These are phyloP conservation scores for Rhinogobius similis DNA, from an alignment of 2,113 vertebrate genomes.

Conservation along the genomic window DNA sequence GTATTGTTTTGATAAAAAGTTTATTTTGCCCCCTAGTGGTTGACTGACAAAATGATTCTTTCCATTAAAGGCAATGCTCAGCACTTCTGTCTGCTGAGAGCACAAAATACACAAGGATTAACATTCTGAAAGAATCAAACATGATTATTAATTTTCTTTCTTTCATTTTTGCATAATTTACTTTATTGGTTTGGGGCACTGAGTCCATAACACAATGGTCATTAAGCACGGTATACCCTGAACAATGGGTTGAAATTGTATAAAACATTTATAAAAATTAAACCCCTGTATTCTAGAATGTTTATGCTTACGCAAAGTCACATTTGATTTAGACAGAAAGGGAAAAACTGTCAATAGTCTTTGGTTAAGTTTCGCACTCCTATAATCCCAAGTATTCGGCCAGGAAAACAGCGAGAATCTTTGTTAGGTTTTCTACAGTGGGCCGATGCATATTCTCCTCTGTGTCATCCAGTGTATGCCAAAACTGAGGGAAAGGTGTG, in stretches of 20 bases:
- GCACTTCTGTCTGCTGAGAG: neutral
- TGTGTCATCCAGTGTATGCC: conserved; percentile 85
- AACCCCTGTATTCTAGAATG: neutral
- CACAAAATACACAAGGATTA: neutral
- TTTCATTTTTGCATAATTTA: neutral
- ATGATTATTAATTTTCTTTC: neutral
- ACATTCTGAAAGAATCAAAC: neutral
- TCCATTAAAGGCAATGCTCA: neutral
- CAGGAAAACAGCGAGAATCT: conserved; percentile 83
- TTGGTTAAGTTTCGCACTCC: conserved; percentile 28
- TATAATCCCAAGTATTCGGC: conserved; percentile 83
- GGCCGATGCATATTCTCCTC: conserved; percentile 85
- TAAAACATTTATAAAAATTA: neutral
- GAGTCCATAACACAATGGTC: neutral
- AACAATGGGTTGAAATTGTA: neutral
- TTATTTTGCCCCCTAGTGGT: neutral
- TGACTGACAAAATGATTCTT: neutral
- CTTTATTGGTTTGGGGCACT: neutral
- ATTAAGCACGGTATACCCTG: neutral
- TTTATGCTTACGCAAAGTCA: neutral
- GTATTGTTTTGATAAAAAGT: neutral
- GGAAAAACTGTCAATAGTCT: conserved; percentile 16
- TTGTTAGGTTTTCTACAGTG: conserved; percentile 85
- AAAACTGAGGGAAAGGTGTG: conserved; percentile 88
- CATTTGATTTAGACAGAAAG: neutral